phyloP scores from a whole-genome alignment of 2,797 vertebrate genomes.

The Taenioides sp. region DNA sequence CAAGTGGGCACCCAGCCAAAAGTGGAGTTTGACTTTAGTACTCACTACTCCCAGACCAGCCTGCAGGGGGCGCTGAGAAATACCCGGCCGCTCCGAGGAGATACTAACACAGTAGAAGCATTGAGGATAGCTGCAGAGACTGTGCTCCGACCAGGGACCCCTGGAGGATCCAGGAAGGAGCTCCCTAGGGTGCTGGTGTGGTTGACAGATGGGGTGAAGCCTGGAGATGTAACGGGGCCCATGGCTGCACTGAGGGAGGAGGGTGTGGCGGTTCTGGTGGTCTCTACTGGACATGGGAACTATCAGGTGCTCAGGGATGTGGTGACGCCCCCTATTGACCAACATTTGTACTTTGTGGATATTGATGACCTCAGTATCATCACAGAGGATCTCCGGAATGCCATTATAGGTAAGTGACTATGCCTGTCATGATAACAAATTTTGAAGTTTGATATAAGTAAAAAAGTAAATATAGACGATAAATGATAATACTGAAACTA shows the following conservation, averaged over 20 bases:
- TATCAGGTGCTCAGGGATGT: constrained; percentile 84
- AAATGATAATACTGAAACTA: no score
- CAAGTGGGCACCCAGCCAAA: constrained; percentile 85
- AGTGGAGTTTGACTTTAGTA: constrained; percentile 87
- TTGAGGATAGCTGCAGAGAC: constrained; percentile 78
- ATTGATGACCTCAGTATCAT: constrained; percentile 92
- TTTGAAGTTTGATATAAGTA: no score
- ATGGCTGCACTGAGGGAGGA: constrained; percentile 83
- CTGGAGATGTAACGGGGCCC: constrained; percentile 83
- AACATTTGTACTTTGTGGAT: constrained; percentile 90
- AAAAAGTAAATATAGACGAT: no score
- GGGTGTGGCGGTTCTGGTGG: constrained; percentile 87
- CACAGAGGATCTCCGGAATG: constrained; percentile 79
- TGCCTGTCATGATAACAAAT: no score
- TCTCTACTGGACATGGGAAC: constrained; percentile 90
- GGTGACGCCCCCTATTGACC: constrained; percentile 80
- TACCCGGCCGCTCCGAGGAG: constrained; percentile 84
- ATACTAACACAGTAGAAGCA: constrained; percentile 91
- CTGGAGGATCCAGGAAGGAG: constrained; percentile 70
- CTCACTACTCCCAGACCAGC: constrained; percentile 53
- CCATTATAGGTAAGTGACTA: constrained; percentile 83
- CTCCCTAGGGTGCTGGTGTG: constrained; percentile 93
- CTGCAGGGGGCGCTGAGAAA: constrained; percentile 77
- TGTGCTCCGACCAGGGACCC: constrained; percentile 65
- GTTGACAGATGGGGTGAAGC: constrained; percentile 93